Percentiles rank a stretch among this genome's conserved stretches.
These are phyloP conservation scores for Nyleta sp. DNA, from an alignment of 2,888 invertebrate genomes.

Conservation along the genomic window DNA sequence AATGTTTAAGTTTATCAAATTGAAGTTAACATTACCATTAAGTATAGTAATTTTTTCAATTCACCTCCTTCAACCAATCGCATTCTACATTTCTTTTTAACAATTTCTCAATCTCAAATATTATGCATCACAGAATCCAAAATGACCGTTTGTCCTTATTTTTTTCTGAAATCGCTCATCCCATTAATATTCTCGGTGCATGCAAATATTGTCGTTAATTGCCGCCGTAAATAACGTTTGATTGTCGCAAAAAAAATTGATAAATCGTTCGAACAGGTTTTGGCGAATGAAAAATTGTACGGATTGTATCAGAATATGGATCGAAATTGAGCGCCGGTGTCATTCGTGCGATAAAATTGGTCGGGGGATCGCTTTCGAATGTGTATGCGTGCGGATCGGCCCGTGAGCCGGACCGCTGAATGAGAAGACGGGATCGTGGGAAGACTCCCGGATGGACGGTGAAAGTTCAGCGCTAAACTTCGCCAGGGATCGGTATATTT, in stretches of 20 bases:
- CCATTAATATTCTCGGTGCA: no score
- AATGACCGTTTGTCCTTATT: no score
- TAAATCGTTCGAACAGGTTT: constrained; percentile 31
- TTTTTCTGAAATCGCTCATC: no score
- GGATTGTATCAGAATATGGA: constrained; percentile 31
- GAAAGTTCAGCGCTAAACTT: constrained; percentile 71
- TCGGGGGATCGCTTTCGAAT: constrained; percentile 48
- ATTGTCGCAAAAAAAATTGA: constrained; percentile 10
- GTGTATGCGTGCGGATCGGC: constrained; percentile 34
- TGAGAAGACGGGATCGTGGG: constrained; percentile 61
- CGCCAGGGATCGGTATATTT: constrained; percentile 66
- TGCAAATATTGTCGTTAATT: no score
- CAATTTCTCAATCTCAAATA: no score
- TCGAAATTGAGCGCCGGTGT: constrained; percentile 25
- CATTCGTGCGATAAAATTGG: constrained; percentile 39
- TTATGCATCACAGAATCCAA: no score
- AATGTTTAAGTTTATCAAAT: no score
- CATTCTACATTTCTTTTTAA: no score
- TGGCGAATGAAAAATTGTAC: constrained; percentile 25
- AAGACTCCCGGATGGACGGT: constrained; percentile 66
- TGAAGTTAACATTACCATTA: no score
- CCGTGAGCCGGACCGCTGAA: constrained; percentile 46
- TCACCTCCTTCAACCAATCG: no score
- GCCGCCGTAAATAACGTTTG: no score
- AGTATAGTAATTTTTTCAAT: no score